phyloP scores from a whole-genome alignment of 2,888 invertebrate genomes.

The Carterocephalus palaemon region DNA sequence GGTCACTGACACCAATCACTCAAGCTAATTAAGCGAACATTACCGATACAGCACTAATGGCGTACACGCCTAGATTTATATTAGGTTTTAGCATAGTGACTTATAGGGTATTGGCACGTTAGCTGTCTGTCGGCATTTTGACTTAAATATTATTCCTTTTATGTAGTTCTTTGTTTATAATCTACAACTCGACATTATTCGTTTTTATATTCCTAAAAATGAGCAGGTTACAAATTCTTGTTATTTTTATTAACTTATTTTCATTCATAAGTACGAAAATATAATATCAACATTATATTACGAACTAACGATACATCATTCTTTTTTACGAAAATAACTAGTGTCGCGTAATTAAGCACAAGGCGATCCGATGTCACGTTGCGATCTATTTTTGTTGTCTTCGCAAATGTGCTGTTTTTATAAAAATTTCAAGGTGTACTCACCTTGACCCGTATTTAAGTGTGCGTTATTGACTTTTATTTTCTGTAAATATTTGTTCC shows the following conservation, averaged over 20 bases:
- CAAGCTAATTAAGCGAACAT: conserved; percentile 18
- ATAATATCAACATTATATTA: too few relatives aligned
- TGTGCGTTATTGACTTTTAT: conserved; percentile 15
- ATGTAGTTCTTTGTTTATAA: too few relatives aligned
- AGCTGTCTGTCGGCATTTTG: conserved; percentile 6
- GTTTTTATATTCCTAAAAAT: too few relatives aligned
- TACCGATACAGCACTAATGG: conserved; percentile 17
- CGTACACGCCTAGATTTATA: conserved; percentile 21
- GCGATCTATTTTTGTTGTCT: conserved; percentile 45
- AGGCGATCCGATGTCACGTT: conserved; percentile 50
- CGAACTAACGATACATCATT: too few relatives aligned
- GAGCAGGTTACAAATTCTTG: too few relatives aligned
- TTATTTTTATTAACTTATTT: too few relatives aligned
- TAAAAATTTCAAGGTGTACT: conserved; percentile 44
- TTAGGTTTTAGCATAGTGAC: conserved; percentile 7
- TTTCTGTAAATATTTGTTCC: conserved; percentile 8
- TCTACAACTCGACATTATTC: too few relatives aligned
- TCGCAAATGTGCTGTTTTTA: conserved; percentile 42
- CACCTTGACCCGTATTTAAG: conserved; percentile 47
- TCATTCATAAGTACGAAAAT: too few relatives aligned
- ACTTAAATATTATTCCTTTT: too few relatives aligned
- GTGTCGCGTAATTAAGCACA: conserved; percentile 53
- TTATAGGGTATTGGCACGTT: conserved; percentile 21
- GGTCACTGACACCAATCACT: too few relatives aligned
- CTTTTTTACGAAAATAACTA: conserved; percentile 4